Conservation (phyloP, 2,113 vertebrate species). For the pig (Sus scrofa) region T2T-Sscrofa CM000821.6:25398501-25399000, state of each 20-base stretch:
- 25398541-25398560: too few species aligned
- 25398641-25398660: not conserved
- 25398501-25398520: too few species aligned
- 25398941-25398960: not conserved
- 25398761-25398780: accelerated
- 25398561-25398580: too few species aligned
- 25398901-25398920: not conserved
- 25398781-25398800: not conserved
- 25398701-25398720: not conserved
- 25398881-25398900: not conserved
- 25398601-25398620: too few species aligned
- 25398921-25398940: not conserved
- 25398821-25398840: not conserved
- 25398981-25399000: not conserved
- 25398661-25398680: not conserved
- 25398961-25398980: not conserved
- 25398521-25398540: too few species aligned
- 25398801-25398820: too few species aligned
- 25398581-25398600: too few species aligned
- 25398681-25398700: not conserved
- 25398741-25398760: not conserved
- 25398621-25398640: not conserved
- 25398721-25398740: not conserved
- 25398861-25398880: not conserved
- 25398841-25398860: not conserved